These are phyloP conservation scores for Drosophila burlai DNA, from an alignment of 1,140 invertebrate species.

Conservation along the genomic window DNA sequence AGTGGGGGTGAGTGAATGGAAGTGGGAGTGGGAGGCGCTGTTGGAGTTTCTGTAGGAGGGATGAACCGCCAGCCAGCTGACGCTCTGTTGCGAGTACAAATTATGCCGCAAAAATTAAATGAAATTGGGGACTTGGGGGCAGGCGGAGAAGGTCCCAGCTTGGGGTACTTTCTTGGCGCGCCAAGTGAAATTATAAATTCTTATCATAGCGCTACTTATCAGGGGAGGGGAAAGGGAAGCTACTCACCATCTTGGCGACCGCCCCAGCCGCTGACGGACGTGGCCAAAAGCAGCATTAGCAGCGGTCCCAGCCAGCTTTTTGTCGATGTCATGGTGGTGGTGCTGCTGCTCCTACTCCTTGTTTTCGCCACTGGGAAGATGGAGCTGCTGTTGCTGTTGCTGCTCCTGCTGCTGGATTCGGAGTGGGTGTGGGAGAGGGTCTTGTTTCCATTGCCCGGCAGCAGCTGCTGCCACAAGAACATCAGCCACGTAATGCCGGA, in stretches of 20 bases:
- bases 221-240: constrained; percentile 24
- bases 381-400: constrained; percentile 19
- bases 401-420: constrained; percentile 23
- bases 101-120: constrained; percentile 79
- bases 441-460: constrained; percentile 40
- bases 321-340: constrained; percentile 67
- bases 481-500: constrained; percentile 80
- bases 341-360: constrained; percentile 40
- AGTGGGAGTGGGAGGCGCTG: not conserved
- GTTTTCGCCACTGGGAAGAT: constrained; percentile 51
- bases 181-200: constrained; percentile 79
- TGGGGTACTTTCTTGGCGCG: constrained; percentile 21
- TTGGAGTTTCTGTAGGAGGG: constrained; percentile 2
- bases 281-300: constrained; percentile 75
- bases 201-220: constrained; percentile 81
- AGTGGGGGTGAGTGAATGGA: not conserved
- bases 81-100: constrained; percentile 70
- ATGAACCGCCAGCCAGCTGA: constrained; percentile 63
- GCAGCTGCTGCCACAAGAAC: constrained; percentile 77
- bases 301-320: constrained; percentile 75
- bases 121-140: constrained; percentile 47
- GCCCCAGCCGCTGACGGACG: constrained; percentile 76
- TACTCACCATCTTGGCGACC: constrained; percentile 83
- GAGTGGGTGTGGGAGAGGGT: not conserved
- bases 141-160: not conserved